phyloP scores from a whole-genome alignment of 2,797 vertebrate genomes.

The Labeo calbasu region DNA sequence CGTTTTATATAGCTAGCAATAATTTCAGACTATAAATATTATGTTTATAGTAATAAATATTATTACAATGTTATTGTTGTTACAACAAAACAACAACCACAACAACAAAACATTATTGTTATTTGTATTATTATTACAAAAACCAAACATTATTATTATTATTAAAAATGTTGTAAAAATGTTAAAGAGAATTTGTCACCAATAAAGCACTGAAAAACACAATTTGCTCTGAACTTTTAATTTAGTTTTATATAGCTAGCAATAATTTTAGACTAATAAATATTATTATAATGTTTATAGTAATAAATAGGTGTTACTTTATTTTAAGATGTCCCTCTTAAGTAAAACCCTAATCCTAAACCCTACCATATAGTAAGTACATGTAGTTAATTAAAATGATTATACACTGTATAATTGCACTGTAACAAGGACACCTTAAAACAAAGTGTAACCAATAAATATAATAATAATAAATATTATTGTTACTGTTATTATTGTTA shows the following conservation, averaged over 20 bases:
- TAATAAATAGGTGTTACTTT: no score
- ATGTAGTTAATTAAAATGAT: no score
- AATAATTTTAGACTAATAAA: background rate
- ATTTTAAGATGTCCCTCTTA: no score
- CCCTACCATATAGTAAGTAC: no score
- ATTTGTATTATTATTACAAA: background rate
- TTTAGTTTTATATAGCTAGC: background rate
- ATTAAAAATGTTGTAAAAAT: background rate
- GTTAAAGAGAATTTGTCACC: background rate
- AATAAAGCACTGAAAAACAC: background rate
- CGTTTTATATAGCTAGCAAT: background rate
- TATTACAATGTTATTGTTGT: background rate
- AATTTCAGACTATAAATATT: background rate
- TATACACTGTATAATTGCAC: no score
- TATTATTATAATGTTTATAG: background rate
- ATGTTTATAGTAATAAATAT: background rate
- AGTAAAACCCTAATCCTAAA: no score
- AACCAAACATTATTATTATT: no score
- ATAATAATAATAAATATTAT: no score
- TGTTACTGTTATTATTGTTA: no score
- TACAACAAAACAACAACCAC: background rate
- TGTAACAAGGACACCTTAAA: no score
- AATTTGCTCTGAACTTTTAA: background rate
- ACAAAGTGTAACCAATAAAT: no score
- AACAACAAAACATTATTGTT: background rate